phyloP scores from a whole-genome alignment of 2,888 invertebrate genomes.

The Atethmia centrago region DNA sequence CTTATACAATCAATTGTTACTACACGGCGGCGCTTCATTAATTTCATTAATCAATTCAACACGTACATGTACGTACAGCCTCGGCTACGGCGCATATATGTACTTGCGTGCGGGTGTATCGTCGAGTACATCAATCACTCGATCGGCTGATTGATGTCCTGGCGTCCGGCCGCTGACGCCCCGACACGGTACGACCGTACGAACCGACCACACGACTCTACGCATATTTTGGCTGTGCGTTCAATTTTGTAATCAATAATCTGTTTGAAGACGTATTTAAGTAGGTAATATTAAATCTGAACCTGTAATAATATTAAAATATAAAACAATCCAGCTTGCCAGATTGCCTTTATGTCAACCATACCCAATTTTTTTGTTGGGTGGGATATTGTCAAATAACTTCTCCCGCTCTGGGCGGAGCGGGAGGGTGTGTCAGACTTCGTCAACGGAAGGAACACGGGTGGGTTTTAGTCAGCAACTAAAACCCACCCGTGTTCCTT shows the following conservation, averaged over 20 bases:
- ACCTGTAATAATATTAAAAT: too few relatives aligned
- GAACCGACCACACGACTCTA: conserved; percentile 35
- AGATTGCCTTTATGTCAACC: too few relatives aligned
- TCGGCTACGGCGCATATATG: conserved; percentile 1
- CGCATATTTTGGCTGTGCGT: conserved; percentile 35
- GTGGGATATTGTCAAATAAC: too few relatives aligned
- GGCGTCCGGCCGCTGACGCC: conserved; percentile 55
- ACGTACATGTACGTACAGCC: conserved; percentile 32
- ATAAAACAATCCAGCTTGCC: too few relatives aligned
- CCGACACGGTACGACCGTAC: conserved; percentile 39
- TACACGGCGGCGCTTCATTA: conserved; percentile 55
- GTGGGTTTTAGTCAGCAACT: too few relatives aligned
- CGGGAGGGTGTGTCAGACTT: too few relatives aligned
- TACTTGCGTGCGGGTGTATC: conserved; percentile 51
- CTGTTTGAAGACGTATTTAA: conserved; percentile 1
- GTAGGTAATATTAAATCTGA: neutral
- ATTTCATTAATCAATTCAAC: conserved; percentile 61
- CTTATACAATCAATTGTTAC: conserved; percentile 59
- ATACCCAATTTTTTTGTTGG: too few relatives aligned
- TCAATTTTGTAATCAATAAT: conserved; percentile 28
- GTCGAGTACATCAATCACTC: conserved; percentile 64
- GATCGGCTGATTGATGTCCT: conserved; percentile 60
- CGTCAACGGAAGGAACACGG: too few relatives aligned
- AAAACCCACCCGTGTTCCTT: too few relatives aligned
- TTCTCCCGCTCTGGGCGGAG: too few relatives aligned